Percentiles rank a stretch among this genome's conserved stretches.
Conservation (phyloP, 2,797 vertebrate genomes). For the Enteromius thamalakanensis region DNA sequence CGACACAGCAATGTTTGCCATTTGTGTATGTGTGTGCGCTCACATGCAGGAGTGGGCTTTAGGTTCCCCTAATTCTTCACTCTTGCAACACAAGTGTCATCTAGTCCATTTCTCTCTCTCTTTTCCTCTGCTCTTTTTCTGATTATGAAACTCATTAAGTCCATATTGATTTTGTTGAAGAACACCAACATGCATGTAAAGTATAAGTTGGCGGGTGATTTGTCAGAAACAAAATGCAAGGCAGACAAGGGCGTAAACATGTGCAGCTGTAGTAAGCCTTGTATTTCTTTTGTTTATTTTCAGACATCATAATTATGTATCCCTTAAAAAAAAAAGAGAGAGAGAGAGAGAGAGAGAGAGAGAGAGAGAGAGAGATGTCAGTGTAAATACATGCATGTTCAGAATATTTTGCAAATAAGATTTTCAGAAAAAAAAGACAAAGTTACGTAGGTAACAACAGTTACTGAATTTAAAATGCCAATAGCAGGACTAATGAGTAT, state of each 20-base stretch:
- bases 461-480: background rate
- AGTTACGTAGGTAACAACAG: background rate
- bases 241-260: conserved; percentile 46
- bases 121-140: background rate
- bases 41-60: background rate
- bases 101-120: background rate
- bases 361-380: background rate
- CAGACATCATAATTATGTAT: background rate
- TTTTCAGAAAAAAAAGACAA: background rate
- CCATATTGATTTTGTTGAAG: conserved; percentile 57
- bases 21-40: background rate
- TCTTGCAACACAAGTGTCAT: conserved; percentile 24
- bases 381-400: no score
- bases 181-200: conserved; percentile 52
- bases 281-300: background rate
- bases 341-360: no score
- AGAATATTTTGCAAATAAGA: background rate
- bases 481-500: background rate
- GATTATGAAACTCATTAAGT: conserved; percentile 50
- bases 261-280: background rate
- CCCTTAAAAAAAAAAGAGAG: no score
- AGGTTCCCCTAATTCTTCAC: conserved; percentile 22
- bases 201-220: background rate
- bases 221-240: conserved; percentile 24
- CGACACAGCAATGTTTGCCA: background rate